These are phyloP conservation scores for Lacanobia oleracea DNA, from an alignment of 2,888 invertebrate species.

Conservation along the genomic window DNA sequence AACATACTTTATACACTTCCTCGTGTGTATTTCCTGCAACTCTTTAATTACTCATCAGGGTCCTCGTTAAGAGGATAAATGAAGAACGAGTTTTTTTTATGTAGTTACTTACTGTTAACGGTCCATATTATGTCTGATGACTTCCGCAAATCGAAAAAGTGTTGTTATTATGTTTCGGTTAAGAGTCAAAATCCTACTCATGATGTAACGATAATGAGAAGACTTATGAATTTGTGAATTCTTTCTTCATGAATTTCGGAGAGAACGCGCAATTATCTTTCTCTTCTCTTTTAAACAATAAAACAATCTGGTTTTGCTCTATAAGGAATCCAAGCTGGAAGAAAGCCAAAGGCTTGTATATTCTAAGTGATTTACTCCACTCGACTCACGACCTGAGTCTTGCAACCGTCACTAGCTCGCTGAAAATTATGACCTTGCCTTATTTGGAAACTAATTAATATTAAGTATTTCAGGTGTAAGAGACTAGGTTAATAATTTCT, in stretches of 20 bases:
- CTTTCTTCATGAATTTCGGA: not conserved
- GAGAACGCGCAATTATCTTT: not conserved
- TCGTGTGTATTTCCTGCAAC: slow-evolving; percentile 20
- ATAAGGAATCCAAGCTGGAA: not conserved
- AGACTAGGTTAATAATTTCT: too few species aligned
- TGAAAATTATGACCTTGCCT: not conserved
- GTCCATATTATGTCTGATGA: not conserved
- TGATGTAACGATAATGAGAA: too few species aligned
- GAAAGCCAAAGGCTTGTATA: not conserved
- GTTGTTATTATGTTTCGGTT: too few species aligned
- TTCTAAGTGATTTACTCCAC: not conserved
- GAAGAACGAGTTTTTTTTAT: slow-evolving; percentile 12
- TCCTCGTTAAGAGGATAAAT: slow-evolving; percentile 3
- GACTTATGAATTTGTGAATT: too few species aligned
- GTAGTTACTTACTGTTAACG: not conserved
- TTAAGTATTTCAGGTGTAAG: not conserved
- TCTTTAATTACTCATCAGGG: not conserved
- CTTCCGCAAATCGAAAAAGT: not conserved
- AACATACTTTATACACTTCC: slow-evolving; percentile 4
- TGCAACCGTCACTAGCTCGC: not conserved
- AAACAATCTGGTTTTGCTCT: not conserved
- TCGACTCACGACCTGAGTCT: not conserved
- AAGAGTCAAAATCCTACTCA: too few species aligned
- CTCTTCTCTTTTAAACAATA: not conserved
- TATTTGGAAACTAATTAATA: not conserved